Percentiles rank a stretch among this genome's conserved stretches.
Conservation (phyloP, 2,888 invertebrate species). For the Megalurothrips usitatus region DNA sequence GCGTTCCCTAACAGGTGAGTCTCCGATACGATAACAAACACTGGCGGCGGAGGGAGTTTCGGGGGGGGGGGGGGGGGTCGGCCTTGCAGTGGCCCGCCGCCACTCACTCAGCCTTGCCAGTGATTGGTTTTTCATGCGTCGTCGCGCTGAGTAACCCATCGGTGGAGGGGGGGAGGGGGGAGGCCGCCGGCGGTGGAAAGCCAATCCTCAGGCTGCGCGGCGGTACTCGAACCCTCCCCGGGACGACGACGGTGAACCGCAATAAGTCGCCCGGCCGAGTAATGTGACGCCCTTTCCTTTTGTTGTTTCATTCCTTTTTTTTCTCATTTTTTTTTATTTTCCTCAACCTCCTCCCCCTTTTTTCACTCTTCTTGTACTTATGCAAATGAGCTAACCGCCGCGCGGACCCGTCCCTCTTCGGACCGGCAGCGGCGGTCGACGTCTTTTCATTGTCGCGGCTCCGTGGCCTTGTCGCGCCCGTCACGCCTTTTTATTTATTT, state of each 20-base stretch:
- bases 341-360: not conserved
- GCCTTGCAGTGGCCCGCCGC: not conserved
- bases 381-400: conserved; percentile 8
- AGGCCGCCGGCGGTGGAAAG: too few species aligned
- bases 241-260: not conserved
- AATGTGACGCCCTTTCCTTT: not conserved
- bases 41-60: too few species aligned
- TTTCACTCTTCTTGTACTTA: not conserved
- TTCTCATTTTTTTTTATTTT: not conserved
- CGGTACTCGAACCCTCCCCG: not conserved
- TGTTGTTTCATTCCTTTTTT: not conserved
- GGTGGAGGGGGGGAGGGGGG: too few species aligned
- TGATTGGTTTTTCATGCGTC: not conserved
- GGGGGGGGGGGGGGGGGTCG: too few species aligned
- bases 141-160: not conserved
- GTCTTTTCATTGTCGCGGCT: conserved; percentile 25
- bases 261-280: not conserved
- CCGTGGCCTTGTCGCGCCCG: not conserved
- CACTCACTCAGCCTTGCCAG: not conserved
- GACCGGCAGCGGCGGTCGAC: not conserved
- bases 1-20: too few species aligned
- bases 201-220: too few species aligned
- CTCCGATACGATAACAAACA: too few species aligned
- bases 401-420: not conserved
- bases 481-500: not conserved